Base-by-base conservation (phyloP, 2,888 invertebrate genomes). In the Pheosia tremula region DNA sequence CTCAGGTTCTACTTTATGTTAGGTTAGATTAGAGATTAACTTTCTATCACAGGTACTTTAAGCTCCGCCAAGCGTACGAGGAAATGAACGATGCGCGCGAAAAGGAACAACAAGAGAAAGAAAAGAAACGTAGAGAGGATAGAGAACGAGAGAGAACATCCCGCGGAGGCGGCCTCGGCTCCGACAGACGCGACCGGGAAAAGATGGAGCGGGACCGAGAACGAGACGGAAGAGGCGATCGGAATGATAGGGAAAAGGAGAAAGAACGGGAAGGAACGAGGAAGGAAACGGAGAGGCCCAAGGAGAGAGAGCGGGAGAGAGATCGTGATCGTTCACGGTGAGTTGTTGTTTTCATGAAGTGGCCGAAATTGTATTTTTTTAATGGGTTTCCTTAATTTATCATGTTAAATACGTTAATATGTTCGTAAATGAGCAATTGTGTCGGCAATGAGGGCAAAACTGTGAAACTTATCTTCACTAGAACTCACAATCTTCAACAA, bases 41-140 rank as follows among this genome's bases (percentile, higher is more conserved):
- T 7, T 59, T 61, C 58, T 41, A 13, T 67, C 77, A 38, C 73
- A 95, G 95, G 3, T 96, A 96, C 77, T 96, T 95, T 62, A 95
- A 95, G 80, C 87, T 96, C 62, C 96, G 96, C 60, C 95, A 95
- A 81, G 96, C 96, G 0, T 95, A 96, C 36, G 95, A 96, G 59
- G 96, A 96, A 82, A 95, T 96, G 88, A 94, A 94, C 53, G 91
- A 94, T 53, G 90, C 94, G 8, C 94, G 96, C 0, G 95, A 95
- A 70, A 94, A 94, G 62, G 95, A 95, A 58, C 94, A 95, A 56
- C 96, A 96, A 69, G 94, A 94, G 71, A 95, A 95, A 74, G 93
- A 94, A 73, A 86, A 83, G 55, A 87, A 82, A 60, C 88, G 93
- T 1, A 84, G 93, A 0, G 94, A 94, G 57, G 94, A 93, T n/a